Base-by-base conservation (phyloP, 1,140 invertebrate genomes). In the Saxidomus purpurata region DNA sequence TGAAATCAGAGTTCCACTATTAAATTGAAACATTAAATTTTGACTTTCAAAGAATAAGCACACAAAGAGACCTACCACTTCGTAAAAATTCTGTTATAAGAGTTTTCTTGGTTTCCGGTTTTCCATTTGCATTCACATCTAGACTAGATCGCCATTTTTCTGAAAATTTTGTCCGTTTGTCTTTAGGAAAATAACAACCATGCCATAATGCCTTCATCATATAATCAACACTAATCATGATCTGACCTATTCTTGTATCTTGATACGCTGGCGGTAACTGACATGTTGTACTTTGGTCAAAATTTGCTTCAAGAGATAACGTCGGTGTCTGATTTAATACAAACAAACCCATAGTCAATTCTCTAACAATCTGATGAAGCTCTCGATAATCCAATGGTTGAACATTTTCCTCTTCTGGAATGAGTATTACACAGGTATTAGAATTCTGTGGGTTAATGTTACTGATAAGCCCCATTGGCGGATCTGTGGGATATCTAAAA, bases 191-290 rank as follows among this genome's bases (percentile, higher is more conserved):
- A 89, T 94, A 95, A 28, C 92, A 94, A 11, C 96, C 96, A 91
- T 96, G 95, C 96, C 96, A 96, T 19, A 96, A 84, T 1, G 90
- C 90, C 89, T 96, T 96, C 91, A 96, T 93, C 95, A 95, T 95
- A 90, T 95, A 96, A 87, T 96, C 95, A 2, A 95, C 93, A 88
- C 90, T 94, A 4, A 94, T 92, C 55, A 96, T 71, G 19, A 95
- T 90, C 86, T 96, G 95, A 19, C 95, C 94, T 15, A 95, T 89
- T 36, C 92, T 90, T 0, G 96, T 96, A 87, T 96, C 95, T 15
- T 94, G 81, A 87, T 95, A 96, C 3, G 95, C 95, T n/a, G 95
- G 95, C 0, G 96, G 95, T 17, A 96, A 36, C 76, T 95, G 94
- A 87, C 93, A 94, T 0, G 92, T 80, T 17, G 95, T 94, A 43